Evolutionary conservation across 2,888 invertebrate species (phyloP), one percentile per base, ranked within the genome.

Genomic region (Cosmia pyralina): DNA sequence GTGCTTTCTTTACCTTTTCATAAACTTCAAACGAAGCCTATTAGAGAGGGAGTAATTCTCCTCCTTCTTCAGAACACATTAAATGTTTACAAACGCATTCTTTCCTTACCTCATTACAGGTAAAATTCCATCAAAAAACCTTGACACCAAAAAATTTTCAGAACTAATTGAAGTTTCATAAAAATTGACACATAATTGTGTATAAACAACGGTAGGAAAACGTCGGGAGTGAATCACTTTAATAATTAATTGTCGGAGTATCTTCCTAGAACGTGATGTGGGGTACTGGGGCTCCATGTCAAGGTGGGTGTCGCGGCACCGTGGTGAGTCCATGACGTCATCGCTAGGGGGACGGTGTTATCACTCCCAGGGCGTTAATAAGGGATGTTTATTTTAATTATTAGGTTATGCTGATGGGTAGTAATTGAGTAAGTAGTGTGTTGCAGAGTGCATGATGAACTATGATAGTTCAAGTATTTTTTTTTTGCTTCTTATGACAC

Each of bases 281-380:
- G 81, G 67, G 53, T 80, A 81, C 67, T 41, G 65, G 90, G 83
- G 74, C 85, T 88, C 44, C 83, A 57, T 86, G 91, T 90, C 91
- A 91, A 89, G 90, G 91, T 72, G 63, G 63, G 22, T 60, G 82
- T 77, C 73, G 82, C 55, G 69, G 66, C 81, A 48, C 58, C 44
- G 48, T 34, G 19, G 52, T 7, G 41, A 34, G 48, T 17, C 19
- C 28, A 62, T 77, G 72, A 64, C 72, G 77, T 85, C 78, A 79
- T n/a, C 41, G 34, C 28, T 53, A 64, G 15, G 44, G 44, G 41
- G 52, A 55, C 38, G 4, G 6, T 46, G 59, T 53, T 11, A 65
- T 52, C 19, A 64, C 38, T 53, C 68, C 58, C 55, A 38, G 57
- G 64, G 69, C 53, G 55, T n/a, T 48, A 13, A 38, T 59, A 55